A percentile compares a stretch with the other conserved stretches of the same genome.
Conservation (phyloP, 2,888 invertebrate species). For the Helicoverpa assulta region DNA sequence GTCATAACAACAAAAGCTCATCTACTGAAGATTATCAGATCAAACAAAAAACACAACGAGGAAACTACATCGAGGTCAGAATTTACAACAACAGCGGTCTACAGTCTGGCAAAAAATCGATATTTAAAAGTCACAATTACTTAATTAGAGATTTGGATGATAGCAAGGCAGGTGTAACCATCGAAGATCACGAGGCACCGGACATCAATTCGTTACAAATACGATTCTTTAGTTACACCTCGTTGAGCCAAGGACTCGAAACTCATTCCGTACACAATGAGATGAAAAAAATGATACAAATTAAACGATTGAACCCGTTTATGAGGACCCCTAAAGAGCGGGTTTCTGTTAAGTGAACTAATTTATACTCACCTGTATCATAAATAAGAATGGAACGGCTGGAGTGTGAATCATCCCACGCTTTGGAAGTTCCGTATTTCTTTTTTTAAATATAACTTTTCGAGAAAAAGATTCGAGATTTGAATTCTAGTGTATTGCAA, state of each 20-base stretch:
- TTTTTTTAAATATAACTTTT: constrained; percentile 44
- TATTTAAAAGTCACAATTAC: constrained; percentile 80
- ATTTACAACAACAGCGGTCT: constrained; percentile 55
- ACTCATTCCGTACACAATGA: constrained; percentile 85
- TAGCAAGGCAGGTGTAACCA: constrained; percentile 84
- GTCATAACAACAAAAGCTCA: constrained; percentile 12
- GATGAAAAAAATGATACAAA: constrained; percentile 83
- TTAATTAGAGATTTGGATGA: constrained; percentile 83
- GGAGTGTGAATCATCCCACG: constrained; percentile 59
- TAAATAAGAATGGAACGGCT: constrained; percentile 83
- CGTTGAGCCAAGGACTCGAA: constrained; percentile 89
- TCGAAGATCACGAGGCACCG: constrained; percentile 81
- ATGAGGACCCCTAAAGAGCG: constrained; percentile 87
- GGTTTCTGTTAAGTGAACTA: constrained; percentile 86
- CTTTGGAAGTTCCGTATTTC: constrained; percentile 58
- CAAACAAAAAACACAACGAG: constrained; percentile 41
- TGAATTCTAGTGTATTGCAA: constrained; percentile 47
- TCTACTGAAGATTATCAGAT: constrained; percentile 23
- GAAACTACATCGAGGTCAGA: constrained; percentile 39
- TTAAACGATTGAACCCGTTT: constrained; percentile 88
- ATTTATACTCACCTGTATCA: constrained; percentile 87
- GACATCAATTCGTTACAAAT: constrained; percentile 89
- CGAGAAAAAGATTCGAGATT: constrained; percentile 35
- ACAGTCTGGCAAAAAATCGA: constrained; percentile 58
- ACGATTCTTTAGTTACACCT: constrained; percentile 89